Evolutionary conservation across 2,113 vertebrate species (phyloP).

Genomic region (Ptilonorhynchus violaceus): DNA sequence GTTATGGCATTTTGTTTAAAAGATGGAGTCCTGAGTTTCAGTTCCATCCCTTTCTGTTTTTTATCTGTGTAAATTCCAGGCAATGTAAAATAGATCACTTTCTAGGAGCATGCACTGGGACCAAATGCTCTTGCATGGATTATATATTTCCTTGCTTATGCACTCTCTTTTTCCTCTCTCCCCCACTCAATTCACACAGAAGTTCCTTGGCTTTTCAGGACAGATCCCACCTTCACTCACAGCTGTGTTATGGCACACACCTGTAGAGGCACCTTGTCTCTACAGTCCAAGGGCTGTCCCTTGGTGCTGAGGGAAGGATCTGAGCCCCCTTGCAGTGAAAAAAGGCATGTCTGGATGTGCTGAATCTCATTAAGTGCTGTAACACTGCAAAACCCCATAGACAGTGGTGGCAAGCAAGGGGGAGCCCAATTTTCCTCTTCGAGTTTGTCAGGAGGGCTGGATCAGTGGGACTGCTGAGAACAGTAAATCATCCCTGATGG

Average conservation of each 20-base stretch:
- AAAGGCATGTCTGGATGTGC: neutral
- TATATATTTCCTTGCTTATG: neutral
- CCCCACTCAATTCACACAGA: neutral
- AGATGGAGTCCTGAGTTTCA: neutral
- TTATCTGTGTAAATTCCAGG: neutral
- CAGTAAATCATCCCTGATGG: neutral
- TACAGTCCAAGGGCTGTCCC: neutral
- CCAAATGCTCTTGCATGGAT: neutral
- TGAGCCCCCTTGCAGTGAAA: neutral
- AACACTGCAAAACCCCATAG: neutral
- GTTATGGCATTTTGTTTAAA: neutral
- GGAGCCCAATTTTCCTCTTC: neutral
- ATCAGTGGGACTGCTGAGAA: neutral
- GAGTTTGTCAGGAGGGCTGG: neutral
- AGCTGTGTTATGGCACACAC: accelerated
- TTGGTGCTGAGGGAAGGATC: neutral
- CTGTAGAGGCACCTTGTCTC: accelerated
- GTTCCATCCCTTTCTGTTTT: neutral
- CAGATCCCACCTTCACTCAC: accelerated
- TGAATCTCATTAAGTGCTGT: neutral
- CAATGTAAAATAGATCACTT: neutral
- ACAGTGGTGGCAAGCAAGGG: accelerated
- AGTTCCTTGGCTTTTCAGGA: neutral
- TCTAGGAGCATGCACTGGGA: neutral
- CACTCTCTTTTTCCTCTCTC: neutral